Percentiles rank a stretch among this genome's conserved stretches.
Conservation (phyloP, 1,140 invertebrate genomes). For the Drosophila burlai region DNA sequence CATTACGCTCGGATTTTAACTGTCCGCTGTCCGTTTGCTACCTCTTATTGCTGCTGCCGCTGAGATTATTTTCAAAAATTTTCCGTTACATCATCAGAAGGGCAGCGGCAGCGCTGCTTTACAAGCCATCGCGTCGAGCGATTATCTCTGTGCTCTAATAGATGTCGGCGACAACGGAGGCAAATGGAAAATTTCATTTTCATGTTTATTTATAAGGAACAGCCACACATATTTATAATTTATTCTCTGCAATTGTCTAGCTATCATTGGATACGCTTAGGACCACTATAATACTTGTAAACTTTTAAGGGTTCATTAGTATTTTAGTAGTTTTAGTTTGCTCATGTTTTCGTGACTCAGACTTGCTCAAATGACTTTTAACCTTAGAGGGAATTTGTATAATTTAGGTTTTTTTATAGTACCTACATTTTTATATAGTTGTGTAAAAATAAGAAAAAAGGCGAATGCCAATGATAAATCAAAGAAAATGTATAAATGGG, state of each 20-base stretch:
- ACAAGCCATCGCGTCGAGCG: constrained; percentile 38
- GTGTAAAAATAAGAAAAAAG: background rate
- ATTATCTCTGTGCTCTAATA: constrained; percentile 60
- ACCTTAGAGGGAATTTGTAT: background rate
- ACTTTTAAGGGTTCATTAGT: background rate
- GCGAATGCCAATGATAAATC: too few species aligned
- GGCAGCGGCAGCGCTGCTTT: constrained; percentile 41
- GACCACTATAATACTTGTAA: background rate
- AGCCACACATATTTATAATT: constrained; percentile 21
- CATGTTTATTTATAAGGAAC: constrained; percentile 67
- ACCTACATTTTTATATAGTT: background rate
- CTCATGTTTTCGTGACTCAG: background rate
- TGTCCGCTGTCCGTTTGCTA: constrained; percentile 1
- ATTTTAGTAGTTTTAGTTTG: background rate
- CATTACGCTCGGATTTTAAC: constrained; percentile 8
- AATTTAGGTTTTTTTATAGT: background rate
- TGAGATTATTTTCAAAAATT: constrained; percentile 43
- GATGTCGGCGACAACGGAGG: constrained; percentile 51
- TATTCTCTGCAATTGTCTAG: constrained; percentile 34
- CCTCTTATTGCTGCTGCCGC: constrained; percentile 2
- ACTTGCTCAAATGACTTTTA: background rate
- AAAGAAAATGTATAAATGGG: background rate
- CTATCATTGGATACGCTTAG: background rate
- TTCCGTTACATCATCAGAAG: constrained; percentile 67
- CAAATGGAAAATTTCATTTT: constrained; percentile 80